Conservation (phyloP, 2,797 vertebrate species). For the Tenualosa ilisha region DNA sequence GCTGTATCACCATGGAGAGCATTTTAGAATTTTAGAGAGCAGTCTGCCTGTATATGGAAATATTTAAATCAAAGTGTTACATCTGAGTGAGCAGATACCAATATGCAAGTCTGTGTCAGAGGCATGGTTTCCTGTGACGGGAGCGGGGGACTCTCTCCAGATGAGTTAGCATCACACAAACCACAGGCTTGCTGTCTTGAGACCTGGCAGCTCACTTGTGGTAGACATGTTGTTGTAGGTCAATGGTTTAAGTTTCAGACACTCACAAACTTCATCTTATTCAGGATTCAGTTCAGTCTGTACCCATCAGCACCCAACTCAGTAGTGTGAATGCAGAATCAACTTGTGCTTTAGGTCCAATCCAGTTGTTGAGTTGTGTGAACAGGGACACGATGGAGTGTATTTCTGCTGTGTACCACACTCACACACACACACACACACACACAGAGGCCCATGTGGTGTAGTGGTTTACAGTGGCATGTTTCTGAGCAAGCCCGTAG, state of each 20-base stretch:
- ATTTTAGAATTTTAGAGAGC: background rate
- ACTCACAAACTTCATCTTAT: background rate
- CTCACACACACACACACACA: no score
- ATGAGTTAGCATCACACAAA: background rate
- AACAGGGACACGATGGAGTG: background rate
- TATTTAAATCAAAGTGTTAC: background rate
- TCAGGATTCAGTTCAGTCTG: background rate
- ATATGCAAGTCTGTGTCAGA: background rate
- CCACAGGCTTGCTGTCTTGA: background rate
- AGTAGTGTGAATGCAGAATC: no score
- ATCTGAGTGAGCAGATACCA: background rate
- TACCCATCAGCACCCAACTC: background rate
- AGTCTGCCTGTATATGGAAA: background rate
- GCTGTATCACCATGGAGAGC: background rate
- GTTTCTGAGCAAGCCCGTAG: background rate
- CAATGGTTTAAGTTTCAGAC: background rate
- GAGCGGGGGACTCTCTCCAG: background rate
- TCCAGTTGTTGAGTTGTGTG: background rate
- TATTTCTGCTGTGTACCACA: background rate
- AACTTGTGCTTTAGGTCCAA: no score
- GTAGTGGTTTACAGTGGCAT: background rate
- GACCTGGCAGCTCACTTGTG: background rate
- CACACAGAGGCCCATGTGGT: background rate
- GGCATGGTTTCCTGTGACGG: background rate
- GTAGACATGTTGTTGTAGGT: background rate